A percentile compares a stretch with the other conserved stretches of the same genome.
Conservation (phyloP, 2,888 invertebrate genomes). For the Lasioglossum zephyrum region DNA sequence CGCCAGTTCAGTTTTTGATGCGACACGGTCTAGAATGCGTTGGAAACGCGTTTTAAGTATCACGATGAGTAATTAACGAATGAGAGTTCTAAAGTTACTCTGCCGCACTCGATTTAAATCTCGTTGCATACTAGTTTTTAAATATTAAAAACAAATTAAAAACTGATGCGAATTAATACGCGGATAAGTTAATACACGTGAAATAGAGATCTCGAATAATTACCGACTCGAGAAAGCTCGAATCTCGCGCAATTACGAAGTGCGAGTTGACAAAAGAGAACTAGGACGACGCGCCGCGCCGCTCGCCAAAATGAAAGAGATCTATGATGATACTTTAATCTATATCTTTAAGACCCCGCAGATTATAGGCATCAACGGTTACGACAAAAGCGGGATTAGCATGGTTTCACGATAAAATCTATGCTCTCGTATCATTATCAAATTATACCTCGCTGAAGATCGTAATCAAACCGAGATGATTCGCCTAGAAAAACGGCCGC, state of each 20-base stretch:
- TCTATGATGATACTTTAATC: conserved; percentile 81
- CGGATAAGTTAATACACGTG: too few species aligned
- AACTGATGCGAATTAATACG: too few species aligned
- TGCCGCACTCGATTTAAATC: neutral
- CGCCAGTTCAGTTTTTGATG: neutral
- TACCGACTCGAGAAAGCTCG: conserved; percentile 4
- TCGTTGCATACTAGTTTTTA: neutral
- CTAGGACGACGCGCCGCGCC: conserved; percentile 8
- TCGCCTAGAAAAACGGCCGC: conserved; percentile 78
- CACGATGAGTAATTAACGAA: neutral
- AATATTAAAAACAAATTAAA: too few species aligned
- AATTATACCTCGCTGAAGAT: conserved; percentile 82
- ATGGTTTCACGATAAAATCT: conserved; percentile 81
- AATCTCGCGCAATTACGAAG: conserved; percentile 45
- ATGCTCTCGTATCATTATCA: conserved; percentile 82
- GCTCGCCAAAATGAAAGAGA: conserved; percentile 61
- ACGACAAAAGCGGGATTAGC: conserved; percentile 82
- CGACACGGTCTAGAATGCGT: neutral
- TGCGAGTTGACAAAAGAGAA: conserved; percentile 66
- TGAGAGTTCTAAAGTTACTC: neutral
- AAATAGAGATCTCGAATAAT: neutral
- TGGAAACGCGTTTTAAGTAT: neutral
- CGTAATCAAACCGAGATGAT: conserved; percentile 79
- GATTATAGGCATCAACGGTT: conserved; percentile 80
- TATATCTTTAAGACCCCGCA: conserved; percentile 74